phyloP scores from a whole-genome alignment of 2,797 vertebrate genomes.

The Gallirallus australis region DNA sequence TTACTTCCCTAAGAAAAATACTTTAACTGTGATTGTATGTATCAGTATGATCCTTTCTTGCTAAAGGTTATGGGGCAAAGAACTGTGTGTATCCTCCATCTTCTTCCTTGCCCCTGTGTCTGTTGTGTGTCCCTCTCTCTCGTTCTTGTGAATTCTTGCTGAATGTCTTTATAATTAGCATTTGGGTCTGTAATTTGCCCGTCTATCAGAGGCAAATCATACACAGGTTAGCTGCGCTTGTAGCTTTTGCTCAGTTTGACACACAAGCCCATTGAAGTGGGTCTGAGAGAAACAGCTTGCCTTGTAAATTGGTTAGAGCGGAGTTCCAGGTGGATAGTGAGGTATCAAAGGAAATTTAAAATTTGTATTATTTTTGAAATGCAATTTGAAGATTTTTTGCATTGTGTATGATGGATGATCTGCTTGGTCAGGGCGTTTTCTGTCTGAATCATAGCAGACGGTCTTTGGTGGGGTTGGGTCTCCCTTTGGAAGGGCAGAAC shows the following conservation, averaged over 20 bases:
- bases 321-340: not conserved
- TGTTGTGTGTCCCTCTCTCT: too few relatives aligned
- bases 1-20: not conserved
- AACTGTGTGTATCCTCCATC: not conserved
- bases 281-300: not conserved
- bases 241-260: not conserved
- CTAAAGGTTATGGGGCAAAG: not conserved
- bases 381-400: too few relatives aligned
- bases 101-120: too few relatives aligned
- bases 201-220: not conserved
- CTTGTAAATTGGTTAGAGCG: not conserved
- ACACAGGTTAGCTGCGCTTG: not conserved
- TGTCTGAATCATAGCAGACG: rapidly evolving
- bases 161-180: not conserved
- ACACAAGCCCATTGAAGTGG: not conserved
- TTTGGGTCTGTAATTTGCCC: not conserved
- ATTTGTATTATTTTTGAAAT: not conserved
- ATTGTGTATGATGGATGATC: not conserved
- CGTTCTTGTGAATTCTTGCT: not conserved
- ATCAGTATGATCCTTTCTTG: not conserved
- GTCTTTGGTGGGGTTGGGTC: rapidly evolving
- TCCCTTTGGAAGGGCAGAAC: slow-evolving; percentile 34
- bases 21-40: not conserved
- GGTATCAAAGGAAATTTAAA: not conserved
- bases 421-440: not conserved